These are phyloP conservation scores for Drosophila fuyamai DNA, from an alignment of 1,140 invertebrate genomes.

Conservation along the genomic window DNA sequence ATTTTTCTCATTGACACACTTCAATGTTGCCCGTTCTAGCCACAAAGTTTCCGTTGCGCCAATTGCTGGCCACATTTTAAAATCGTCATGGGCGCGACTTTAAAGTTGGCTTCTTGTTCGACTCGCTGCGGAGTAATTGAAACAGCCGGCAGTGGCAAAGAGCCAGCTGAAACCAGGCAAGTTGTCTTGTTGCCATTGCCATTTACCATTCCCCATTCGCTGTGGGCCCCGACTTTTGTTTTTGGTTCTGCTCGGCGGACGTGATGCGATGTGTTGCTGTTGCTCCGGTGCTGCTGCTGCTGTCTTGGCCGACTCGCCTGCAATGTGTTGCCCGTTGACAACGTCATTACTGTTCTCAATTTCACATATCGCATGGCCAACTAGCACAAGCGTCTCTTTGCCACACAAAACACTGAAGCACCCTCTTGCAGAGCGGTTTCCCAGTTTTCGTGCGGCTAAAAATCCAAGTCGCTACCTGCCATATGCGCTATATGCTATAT, in stretches of 20 bases:
- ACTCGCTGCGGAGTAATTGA: constrained; percentile 18
- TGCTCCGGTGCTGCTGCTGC: constrained; percentile 12
- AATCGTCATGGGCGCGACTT: constrained; percentile 20
- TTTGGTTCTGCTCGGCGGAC: constrained; percentile 23
- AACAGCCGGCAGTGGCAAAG: constrained; percentile 10
- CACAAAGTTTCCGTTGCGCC: constrained; percentile 11
- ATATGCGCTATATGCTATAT: constrained; percentile 3
- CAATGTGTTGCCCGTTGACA: constrained; percentile 54
- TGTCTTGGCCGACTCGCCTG: background rate
- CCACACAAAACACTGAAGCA: constrained; percentile 17
- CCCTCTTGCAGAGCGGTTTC: constrained; percentile 22
- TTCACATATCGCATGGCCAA: constrained; percentile 79
- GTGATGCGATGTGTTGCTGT: constrained; percentile 32
- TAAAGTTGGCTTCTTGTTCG: constrained; percentile 12
- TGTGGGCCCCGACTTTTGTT: constrained; percentile 32
- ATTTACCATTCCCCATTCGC: constrained; percentile 21
- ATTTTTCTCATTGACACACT: background rate
- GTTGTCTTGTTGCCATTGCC: constrained; percentile 45
- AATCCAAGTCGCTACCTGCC: constrained; percentile 33
- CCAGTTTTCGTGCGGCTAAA: constrained; percentile 14
- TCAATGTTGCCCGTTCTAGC: background rate
- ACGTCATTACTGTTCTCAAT: constrained; percentile 82
- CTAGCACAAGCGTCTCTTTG: constrained; percentile 51
- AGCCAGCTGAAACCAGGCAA: constrained; percentile 22
- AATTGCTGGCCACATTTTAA: constrained; percentile 19